These are phyloP conservation scores for Gallinago solitaria DNA, from an alignment of 2,797 vertebrate genomes.

Conservation along the genomic window DNA sequence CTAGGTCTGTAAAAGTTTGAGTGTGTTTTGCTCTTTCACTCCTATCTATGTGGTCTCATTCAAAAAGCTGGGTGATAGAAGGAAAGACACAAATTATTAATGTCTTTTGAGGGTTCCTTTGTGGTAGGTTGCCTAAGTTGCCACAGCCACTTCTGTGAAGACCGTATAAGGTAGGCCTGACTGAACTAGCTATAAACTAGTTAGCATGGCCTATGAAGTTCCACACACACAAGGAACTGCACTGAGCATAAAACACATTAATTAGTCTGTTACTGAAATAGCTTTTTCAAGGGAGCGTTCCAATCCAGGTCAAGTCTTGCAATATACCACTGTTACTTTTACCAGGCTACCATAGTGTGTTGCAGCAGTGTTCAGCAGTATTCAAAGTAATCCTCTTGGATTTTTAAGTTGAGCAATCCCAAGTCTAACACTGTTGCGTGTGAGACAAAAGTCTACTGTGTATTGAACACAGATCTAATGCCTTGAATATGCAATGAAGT, in stretches of 20 bases:
- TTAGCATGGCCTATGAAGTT: background rate
- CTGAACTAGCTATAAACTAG: background rate
- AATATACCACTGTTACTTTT: background rate
- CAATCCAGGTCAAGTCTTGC: background rate
- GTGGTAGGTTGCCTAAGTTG: background rate
- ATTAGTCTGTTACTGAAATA: background rate
- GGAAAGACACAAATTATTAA: background rate
- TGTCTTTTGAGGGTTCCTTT: background rate
- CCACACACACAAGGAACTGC: background rate
- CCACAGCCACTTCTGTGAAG: background rate
- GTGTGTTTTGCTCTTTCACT: background rate
- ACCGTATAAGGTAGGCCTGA: background rate
- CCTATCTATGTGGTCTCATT: fast-evolving
- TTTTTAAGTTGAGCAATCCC: background rate
- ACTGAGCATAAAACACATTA: background rate
- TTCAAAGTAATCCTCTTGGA: background rate
- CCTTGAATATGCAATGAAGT: background rate
- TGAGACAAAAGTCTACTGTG: background rate
- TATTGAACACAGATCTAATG: background rate
- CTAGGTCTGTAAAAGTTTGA: background rate
- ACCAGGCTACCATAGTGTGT: background rate
- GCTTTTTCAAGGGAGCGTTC: background rate
- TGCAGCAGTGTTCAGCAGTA: background rate
- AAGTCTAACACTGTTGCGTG: background rate
- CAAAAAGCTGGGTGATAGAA: background rate